Percentiles rank a stretch among this genome's conserved stretches.
Conservation (phyloP, 2,113 vertebrate genomes). For the Mustela nigripes region DNA sequence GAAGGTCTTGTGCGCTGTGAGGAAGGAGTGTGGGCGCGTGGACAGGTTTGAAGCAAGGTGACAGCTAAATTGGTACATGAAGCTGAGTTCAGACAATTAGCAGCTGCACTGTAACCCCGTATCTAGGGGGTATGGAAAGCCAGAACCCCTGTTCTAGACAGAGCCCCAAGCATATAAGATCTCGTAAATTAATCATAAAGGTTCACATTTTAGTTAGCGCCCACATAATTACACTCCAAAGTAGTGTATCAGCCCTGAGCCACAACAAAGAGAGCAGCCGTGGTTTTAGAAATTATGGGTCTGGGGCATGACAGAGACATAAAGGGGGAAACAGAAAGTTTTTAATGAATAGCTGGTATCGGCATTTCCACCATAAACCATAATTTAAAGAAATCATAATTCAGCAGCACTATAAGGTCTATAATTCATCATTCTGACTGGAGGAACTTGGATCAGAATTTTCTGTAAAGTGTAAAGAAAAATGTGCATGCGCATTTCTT, state of each 20-base stretch:
- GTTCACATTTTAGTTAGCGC: constrained; percentile 33
- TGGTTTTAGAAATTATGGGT: constrained; percentile 77
- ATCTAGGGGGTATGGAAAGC: not conserved
- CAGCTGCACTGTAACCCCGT: not conserved
- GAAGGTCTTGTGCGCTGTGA: not conserved
- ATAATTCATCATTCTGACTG: constrained; percentile 78
- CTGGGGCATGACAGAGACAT: constrained; percentile 74
- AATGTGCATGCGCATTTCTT: constrained; percentile 64
- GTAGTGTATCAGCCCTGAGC: constrained; percentile 48
- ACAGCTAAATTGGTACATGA: not conserved
- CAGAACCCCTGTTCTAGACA: constrained; percentile 11
- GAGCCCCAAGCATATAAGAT: not conserved
- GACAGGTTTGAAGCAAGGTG: not conserved
- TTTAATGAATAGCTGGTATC: constrained; percentile 75
- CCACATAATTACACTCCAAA: constrained; percentile 61
- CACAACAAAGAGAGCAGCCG: constrained; percentile 67
- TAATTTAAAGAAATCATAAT: constrained; percentile 80
- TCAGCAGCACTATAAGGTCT: constrained; percentile 65
- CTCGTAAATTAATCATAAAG: constrained; percentile 53
- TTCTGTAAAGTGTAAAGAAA: constrained; percentile 67
- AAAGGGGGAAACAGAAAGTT: constrained; percentile 68
- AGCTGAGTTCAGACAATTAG: not conserved
- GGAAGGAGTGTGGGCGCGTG: not conserved
- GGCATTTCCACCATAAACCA: constrained; percentile 65
- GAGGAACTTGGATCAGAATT: constrained; percentile 61